These are phyloP conservation scores for Rhinoderma darwinii DNA, from an alignment of 2,113 vertebrate species.

Conservation along the genomic window DNA sequence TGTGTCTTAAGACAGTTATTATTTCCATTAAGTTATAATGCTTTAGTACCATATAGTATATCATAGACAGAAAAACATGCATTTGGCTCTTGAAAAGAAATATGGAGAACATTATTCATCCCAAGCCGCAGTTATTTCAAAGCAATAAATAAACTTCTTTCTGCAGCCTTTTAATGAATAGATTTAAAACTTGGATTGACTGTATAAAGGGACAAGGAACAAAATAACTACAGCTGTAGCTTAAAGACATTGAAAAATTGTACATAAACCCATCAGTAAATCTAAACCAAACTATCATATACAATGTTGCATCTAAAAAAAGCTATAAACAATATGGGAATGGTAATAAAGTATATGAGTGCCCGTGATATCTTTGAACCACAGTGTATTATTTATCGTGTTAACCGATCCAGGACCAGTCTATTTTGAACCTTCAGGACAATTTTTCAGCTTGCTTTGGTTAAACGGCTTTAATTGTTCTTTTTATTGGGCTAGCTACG, in stretches of 20 bases:
- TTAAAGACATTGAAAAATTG: not conserved
- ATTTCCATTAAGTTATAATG: constrained; percentile 56
- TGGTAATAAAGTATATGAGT: no score
- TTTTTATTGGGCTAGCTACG: no score
- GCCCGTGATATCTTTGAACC: no score
- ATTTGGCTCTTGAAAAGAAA: constrained; percentile 61
- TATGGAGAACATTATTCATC: constrained; percentile 50
- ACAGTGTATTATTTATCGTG: no score
- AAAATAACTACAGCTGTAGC: constrained; percentile 19
- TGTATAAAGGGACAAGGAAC: not conserved
- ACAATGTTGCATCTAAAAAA: no score
- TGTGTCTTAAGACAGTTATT: constrained; percentile 48
- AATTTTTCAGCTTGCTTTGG: no score
- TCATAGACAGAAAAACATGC: constrained; percentile 51
- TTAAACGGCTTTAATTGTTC: no score
- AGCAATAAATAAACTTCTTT: constrained; percentile 59
- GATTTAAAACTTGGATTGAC: constrained; percentile 9
- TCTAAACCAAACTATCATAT: no score
- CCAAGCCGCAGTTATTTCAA: constrained; percentile 40
- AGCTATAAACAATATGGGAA: no score
- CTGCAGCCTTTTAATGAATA: constrained; percentile 53
- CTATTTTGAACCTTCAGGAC: no score
- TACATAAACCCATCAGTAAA: no score
- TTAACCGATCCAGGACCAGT: no score
- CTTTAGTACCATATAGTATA: constrained; percentile 56